Conservation (phyloP, 2,797 vertebrate species). For the Spinus olivaceus region DNA sequence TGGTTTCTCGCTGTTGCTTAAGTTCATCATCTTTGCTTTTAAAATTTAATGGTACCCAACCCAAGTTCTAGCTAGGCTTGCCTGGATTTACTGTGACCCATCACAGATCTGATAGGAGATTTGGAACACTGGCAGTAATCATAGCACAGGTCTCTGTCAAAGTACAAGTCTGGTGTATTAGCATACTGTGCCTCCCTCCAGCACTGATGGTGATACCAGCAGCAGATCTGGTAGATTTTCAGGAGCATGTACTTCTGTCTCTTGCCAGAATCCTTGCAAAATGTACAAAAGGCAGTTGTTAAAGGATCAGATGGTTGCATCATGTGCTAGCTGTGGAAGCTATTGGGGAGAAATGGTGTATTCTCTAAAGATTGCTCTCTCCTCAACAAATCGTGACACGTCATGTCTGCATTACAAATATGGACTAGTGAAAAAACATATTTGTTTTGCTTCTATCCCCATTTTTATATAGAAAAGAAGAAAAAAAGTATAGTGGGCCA, state of each 20-base stretch:
- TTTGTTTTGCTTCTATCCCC: background rate
- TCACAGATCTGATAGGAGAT: background rate
- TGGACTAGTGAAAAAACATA: background rate
- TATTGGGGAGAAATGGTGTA: background rate
- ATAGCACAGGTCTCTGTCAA: background rate
- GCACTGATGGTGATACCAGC: background rate
- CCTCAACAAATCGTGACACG: background rate
- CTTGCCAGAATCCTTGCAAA: background rate
- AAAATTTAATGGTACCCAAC: background rate
- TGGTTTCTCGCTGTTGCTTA: background rate
- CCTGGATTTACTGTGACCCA: background rate
- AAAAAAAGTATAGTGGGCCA: background rate
- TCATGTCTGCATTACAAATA: background rate
- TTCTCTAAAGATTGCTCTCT: background rate
- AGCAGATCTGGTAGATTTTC: background rate
- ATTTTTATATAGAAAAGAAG: background rate
- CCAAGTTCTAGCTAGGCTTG: background rate
- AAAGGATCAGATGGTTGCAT: background rate
- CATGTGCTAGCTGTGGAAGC: slow-evolving; percentile 11
- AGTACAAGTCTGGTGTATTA: background rate
- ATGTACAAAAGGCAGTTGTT: slow-evolving; percentile 20
- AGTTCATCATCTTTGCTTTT: background rate
- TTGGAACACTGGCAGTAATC: background rate
- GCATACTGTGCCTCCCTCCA: background rate
- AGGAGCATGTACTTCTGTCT: background rate